These are phyloP conservation scores for Oreotrochilus melanogaster DNA, from an alignment of 2,113 vertebrate genomes.

Conservation along the genomic window DNA sequence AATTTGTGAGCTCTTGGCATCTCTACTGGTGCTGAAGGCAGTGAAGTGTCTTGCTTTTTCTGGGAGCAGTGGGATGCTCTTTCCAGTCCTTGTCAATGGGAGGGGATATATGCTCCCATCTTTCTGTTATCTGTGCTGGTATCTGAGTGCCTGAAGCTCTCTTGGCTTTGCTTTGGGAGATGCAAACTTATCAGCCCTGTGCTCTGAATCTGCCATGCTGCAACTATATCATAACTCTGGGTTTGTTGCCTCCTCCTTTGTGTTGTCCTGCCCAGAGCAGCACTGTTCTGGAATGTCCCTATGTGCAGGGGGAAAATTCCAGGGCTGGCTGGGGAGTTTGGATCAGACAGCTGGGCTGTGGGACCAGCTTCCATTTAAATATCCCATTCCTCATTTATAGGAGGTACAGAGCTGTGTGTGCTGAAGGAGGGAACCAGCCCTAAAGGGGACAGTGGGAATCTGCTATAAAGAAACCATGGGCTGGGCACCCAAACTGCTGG, in stretches of 20 bases:
- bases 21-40: neutral
- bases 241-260: fast-evolving
- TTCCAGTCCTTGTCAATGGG: neutral
- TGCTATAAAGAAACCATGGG: neutral
- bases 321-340: neutral
- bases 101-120: neutral
- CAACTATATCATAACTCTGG: neutral
- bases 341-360: neutral
- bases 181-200: neutral
- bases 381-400: neutral
- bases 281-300: fast-evolving
- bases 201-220: neutral
- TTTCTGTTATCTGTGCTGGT: neutral
- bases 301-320: neutral
- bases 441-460: neutral
- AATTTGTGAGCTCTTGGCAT: neutral
- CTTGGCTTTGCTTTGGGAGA: neutral
- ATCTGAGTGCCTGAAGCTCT: neutral
- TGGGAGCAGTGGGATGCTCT: neutral
- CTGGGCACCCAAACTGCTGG: neutral
- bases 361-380: neutral
- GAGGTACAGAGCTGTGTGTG: neutral
- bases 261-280: neutral
- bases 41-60: neutral
- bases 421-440: neutral